Conservation (phyloP, 2,888 invertebrate genomes). For the Fragum whitleyi region DNA sequence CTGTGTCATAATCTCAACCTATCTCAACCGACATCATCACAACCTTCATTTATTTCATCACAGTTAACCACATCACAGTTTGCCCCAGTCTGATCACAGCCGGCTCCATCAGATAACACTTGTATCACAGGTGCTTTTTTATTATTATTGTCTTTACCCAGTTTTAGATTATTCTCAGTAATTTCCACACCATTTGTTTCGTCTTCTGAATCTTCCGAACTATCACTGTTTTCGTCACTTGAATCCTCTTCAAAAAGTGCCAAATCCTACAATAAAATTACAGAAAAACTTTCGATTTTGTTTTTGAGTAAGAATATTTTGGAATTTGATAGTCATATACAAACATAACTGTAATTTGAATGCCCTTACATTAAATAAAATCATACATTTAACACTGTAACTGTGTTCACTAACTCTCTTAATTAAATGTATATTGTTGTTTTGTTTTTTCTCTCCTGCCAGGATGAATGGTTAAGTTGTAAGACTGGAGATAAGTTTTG, state of each 20-base stretch:
- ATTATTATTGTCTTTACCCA: not conserved
- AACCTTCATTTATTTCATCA: not conserved
- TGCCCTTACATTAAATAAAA: too few relatives aligned
- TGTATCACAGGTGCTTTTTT: constrained; percentile 10
- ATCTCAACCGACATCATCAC: not conserved
- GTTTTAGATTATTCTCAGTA: constrained; percentile 6
- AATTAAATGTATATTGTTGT: too few relatives aligned
- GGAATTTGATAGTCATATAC: not conserved
- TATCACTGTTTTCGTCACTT: constrained; percentile 7
- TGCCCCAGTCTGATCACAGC: not conserved
- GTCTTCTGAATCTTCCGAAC: not conserved
- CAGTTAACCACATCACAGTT: not conserved
- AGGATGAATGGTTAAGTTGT: too few relatives aligned
- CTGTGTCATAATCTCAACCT: too few relatives aligned
- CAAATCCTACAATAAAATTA: constrained; percentile 8
- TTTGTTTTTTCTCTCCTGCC: too few relatives aligned
- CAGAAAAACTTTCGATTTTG: not conserved
- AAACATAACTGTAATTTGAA: not conserved
- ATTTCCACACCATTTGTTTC: not conserved
- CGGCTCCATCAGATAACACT: constrained; percentile 1
- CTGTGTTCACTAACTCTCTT: too few relatives aligned
- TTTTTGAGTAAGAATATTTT: not conserved
- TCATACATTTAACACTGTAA: too few relatives aligned
- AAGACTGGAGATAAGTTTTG: too few relatives aligned
- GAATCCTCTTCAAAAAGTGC: constrained; percentile 12